Evolutionary conservation across 2,797 vertebrate species (phyloP), one percentile per base, ranked within the genome.

Genomic region (Choloepus didactylus): DNA sequence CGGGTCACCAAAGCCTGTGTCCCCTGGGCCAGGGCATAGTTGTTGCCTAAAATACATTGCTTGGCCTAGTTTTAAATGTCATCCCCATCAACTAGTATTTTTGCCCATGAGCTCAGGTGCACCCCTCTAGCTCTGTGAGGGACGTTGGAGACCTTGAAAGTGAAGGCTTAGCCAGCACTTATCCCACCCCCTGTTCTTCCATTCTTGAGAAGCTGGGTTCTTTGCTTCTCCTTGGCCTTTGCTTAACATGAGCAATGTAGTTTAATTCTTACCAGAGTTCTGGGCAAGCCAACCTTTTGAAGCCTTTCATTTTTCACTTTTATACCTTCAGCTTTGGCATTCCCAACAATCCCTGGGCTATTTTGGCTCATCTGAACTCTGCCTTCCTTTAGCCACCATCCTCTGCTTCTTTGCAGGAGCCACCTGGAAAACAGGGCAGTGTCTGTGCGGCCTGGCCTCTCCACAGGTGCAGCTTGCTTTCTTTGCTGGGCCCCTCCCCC

Each of bases 1-100:
- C 27, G 70, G 79, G 87, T 87, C 92, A 73, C 83, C 60, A 29
- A 80, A 87, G 82, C 86, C 56, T 4, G 6, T 14, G 79, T 97
- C 70, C 73, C 93, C 85, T 38, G 89, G 87, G 44, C 51, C 49
- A 44, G 76, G 80, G n/a, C 89, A 75, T 10, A 23, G 72, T 38
- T 31, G 14, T 62, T 77, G 83, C 83, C 93, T 81, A 91, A 95
- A 95, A 95, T 91, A 95, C 41, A 90, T 93, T 46, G 66, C 90
- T 87, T 92, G 94, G 27, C 96, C 95, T 73, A 87, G 81, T 94
- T 96, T 95, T 46, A 89, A 94, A 80, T 23, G 38, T 54, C 16
- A 3, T 79, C 73, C 44, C 67, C 84, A 31, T 88, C 60, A 31
- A 56, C 79, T 81, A 12, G 2, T 62, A 64, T 51, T 67, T 67